These are phyloP conservation scores for Bombus confusus DNA, from an alignment of 1,140 invertebrate genomes.

Conservation along the genomic window DNA sequence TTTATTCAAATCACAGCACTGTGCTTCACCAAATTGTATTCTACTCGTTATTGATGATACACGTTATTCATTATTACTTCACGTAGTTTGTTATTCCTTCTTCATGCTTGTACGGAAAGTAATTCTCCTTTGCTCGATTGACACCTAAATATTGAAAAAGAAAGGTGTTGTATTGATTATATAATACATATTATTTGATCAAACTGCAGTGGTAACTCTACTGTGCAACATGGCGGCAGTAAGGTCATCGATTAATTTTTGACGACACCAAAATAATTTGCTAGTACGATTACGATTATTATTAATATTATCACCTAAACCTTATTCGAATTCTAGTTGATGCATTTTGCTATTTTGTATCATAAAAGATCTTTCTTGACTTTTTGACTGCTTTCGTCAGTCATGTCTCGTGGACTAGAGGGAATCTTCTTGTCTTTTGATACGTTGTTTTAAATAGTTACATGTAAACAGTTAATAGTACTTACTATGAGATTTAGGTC, in stretches of 20 bases:
- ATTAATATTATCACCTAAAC: neutral
- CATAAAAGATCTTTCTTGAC: neutral
- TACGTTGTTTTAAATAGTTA: neutral
- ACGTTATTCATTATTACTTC: neutral
- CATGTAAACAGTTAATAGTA: neutral
- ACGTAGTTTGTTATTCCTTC: neutral
- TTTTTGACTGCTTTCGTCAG: neutral
- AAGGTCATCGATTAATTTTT: slow-evolving; percentile 63
- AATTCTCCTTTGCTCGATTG: neutral
- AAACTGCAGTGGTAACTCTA: slow-evolving; percentile 38
- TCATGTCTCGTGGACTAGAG: slow-evolving; percentile 4
- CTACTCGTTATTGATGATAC: neutral
- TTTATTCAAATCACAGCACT: neutral
- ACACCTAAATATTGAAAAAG: neutral
- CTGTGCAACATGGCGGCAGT: slow-evolving; percentile 76
- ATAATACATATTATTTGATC: slow-evolving; percentile 72
- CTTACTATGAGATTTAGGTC: neutral
- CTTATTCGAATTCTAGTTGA: neutral
- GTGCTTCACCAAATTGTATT: neutral
- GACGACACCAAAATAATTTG: neutral
- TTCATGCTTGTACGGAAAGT: neutral
- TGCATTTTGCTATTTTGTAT: neutral
- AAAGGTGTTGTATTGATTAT: slow-evolving; percentile 67
- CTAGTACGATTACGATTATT: neutral
- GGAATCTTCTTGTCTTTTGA: neutral